These are phyloP conservation scores for Lampris incognitus DNA, from an alignment of 2,113 vertebrate species.

Conservation along the genomic window DNA sequence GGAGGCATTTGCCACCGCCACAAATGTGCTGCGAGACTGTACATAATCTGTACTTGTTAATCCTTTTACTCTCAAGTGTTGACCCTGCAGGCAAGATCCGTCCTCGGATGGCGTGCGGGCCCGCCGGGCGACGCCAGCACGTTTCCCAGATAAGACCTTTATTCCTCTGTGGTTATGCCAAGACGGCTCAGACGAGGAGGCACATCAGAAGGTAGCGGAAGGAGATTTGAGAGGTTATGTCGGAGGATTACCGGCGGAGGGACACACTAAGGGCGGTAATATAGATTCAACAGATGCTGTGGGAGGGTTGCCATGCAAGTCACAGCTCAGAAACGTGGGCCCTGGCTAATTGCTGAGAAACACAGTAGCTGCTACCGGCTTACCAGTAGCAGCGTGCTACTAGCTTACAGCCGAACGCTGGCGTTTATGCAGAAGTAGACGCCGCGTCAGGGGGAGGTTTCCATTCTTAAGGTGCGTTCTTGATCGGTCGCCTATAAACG, in stretches of 20 bases:
- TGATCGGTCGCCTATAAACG: not conserved
- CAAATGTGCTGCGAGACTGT: no score
- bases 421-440: slow-evolving; percentile 14
- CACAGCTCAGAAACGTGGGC: slow-evolving; percentile 33
- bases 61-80: slow-evolving; percentile 29
- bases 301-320: slow-evolving; percentile 39
- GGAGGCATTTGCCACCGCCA: no score
- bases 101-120: slow-evolving; percentile 38
- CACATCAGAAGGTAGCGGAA: slow-evolving; percentile 47
- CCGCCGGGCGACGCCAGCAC: slow-evolving; percentile 34
- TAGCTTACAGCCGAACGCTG: slow-evolving; percentile 21
- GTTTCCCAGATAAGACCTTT: slow-evolving; percentile 39
- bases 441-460: not conserved
- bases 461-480: not conserved
- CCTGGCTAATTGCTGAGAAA: slow-evolving; percentile 30
- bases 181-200: slow-evolving; percentile 49
- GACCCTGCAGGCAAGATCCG: slow-evolving; percentile 19
- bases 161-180: slow-evolving; percentile 69
- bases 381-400: slow-evolving; percentile 15
- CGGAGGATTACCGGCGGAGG: slow-evolving; percentile 40
- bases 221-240: slow-evolving; percentile 64
- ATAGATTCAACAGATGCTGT: slow-evolving; percentile 53
- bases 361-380: slow-evolving; percentile 24
- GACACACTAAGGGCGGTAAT: slow-evolving; percentile 19
- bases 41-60: slow-evolving; percentile 15